Base-by-base conservation (phyloP, 2,113 vertebrate genomes). In the Formicarius rufipectus region DNA sequence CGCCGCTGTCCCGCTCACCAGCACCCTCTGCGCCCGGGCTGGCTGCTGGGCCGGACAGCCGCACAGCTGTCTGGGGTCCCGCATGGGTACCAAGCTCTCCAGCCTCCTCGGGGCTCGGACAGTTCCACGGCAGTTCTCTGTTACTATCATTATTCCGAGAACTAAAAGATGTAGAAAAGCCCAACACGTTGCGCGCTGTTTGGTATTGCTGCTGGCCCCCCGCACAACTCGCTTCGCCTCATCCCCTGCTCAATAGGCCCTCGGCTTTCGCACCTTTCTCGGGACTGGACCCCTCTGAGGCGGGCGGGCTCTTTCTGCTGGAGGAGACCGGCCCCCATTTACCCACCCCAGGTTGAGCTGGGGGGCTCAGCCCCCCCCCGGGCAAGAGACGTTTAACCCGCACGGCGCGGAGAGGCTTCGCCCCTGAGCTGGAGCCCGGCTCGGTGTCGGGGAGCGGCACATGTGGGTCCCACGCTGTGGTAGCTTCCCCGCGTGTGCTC, bases 241-340 rank as follows among this genome's bases (percentile, higher is more conserved):
- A 14, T 50, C 62, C 35, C 35, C 44, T 18, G 10, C 37, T 77
- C 16, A 1, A 1, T 2, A 0, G 8, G 40, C 49, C 37, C 42
- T 12, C 17, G n/a, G 68, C n/a, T n/a, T 76, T 63, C 49, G 23
- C 52, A 33, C 31, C 73, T 82, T 25, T n/a, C 21, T 40, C 30
- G n/a, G 44, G 35, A 10, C 18, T 2, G 35, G 24, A 60, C 64
- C 45, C 37, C 4, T 21, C 20, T 12, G 17, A 18, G 31, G 7
- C 33, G 40, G 60, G 20, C 24, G 31, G 37, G 74, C 45, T 55
- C 27, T 1, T 24, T 16, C 76, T 64, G 58, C 44, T 14, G 53
- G 30, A 7, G 53, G 44, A 49, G 22, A 14, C 19, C 23, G 58
- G 53, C 42, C 35, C 66, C 21, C 77, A 15, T 40, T 40, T 63